A percentile compares a stretch with the other conserved stretches of the same genome.
Evolutionary conservation across 2,888 invertebrate species (phyloP).

Genomic region (Idaea straminata): DNA sequence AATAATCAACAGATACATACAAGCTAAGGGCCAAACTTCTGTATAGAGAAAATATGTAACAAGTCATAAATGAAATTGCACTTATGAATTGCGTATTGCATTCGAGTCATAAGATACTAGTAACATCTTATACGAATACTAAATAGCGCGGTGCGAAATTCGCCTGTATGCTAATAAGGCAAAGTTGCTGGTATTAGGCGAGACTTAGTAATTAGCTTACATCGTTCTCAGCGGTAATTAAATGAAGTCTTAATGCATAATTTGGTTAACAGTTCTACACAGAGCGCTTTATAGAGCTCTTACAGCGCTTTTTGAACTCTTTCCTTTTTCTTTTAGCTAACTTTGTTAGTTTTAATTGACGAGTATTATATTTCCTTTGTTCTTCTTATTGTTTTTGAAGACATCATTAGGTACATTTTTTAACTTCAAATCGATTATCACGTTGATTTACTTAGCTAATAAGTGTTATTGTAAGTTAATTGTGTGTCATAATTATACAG

Average conservation of each 20-base stretch:
- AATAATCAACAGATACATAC: too few relatives aligned
- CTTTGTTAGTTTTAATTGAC: background rate
- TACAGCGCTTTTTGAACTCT: background rate
- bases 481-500: too few relatives aligned
- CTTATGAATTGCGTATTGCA: background rate
- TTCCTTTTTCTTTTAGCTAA: background rate
- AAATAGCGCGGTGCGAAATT: background rate
- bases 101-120: background rate
- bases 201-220: slow-evolving; percentile 25
- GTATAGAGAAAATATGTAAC: background rate
- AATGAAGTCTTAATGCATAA: slow-evolving; percentile 26
- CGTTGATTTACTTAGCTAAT: too few relatives aligned
- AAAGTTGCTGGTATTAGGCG: background rate
- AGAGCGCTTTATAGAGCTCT: background rate
- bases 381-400: background rate
- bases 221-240: slow-evolving; percentile 20
- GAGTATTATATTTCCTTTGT: background rate
- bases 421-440: too few relatives aligned
- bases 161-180: background rate
- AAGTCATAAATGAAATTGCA: background rate
- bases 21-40: too few relatives aligned
- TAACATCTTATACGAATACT: background rate
- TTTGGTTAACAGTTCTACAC: slow-evolving; percentile 12
- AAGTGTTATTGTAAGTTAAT: too few relatives aligned
- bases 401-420: background rate